Percentiles rank a stretch among this genome's conserved stretches.
Evolutionary conservation across 1,140 invertebrate species (phyloP).

Genomic region (Drosophila nebulosa): DNA sequence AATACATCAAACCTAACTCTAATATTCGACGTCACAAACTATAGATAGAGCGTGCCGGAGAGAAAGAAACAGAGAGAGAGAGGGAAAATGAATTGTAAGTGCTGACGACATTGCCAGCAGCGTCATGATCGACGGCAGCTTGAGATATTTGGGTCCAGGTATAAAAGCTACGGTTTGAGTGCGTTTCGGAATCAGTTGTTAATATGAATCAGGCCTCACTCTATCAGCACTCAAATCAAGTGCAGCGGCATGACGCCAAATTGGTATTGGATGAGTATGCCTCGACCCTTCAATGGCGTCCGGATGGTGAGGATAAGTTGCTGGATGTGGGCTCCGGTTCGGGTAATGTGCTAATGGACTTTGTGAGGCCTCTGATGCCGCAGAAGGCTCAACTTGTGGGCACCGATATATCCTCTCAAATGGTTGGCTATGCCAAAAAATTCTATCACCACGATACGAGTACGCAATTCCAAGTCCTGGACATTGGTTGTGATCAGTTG

Average conservation of each 20-base stretch:
- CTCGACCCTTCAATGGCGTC: conserved; percentile 83
- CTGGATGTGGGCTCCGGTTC: conserved; percentile 91
- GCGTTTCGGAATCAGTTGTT: conserved; percentile 34
- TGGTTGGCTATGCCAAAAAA: conserved; percentile 86
- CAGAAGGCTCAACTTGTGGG: conserved; percentile 82
- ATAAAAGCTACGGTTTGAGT: conserved; percentile 50
- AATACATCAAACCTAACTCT: conserved; percentile 42
- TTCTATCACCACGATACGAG: conserved; percentile 75
- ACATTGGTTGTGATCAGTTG: conserved; percentile 83
- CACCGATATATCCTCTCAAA: conserved; percentile 86
- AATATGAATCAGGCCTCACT: conserved; percentile 74
- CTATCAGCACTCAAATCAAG: conserved; percentile 82
- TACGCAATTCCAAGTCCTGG: conserved; percentile 85
- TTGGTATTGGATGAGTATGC: conserved; percentile 86
- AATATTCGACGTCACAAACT: conserved; percentile 30
- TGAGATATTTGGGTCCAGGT: conserved; percentile 10
- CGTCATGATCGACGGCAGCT: conserved; percentile 10
- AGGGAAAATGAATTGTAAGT: neutral
- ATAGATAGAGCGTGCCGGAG: too few species aligned
- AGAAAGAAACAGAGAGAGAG: neutral
- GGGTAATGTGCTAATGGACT: conserved; percentile 86
- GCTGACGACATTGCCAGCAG: conserved; percentile 3
- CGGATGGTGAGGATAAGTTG: conserved; percentile 82
- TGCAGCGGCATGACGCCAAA: conserved; percentile 86
- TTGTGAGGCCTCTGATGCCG: conserved; percentile 86